These are phyloP conservation scores for Acronicta leporina DNA, from an alignment of 2,888 invertebrate genomes.

Conservation along the genomic window DNA sequence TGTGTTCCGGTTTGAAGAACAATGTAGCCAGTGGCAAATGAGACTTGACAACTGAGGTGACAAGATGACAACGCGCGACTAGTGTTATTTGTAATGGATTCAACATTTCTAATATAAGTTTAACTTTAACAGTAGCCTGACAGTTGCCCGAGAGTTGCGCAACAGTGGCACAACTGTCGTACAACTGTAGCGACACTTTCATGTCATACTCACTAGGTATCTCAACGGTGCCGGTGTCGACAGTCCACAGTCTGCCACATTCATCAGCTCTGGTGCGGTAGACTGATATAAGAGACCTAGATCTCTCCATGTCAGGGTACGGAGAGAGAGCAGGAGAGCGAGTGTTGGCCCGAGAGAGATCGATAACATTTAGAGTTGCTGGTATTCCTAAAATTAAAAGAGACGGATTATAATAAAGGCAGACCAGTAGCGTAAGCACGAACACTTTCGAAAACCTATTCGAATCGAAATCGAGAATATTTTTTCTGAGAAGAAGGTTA, in stretches of 20 bases:
- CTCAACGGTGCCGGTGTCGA: slow-evolving; percentile 93
- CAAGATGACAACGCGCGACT: too few relatives aligned
- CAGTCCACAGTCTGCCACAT: slow-evolving; percentile 93
- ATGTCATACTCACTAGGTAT: slow-evolving; percentile 87
- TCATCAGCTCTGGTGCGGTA: slow-evolving; percentile 92
- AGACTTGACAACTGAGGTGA: too few relatives aligned
- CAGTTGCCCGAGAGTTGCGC: neutral
- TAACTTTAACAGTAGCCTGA: neutral
- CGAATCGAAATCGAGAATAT: too few relatives aligned
- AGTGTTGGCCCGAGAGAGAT: slow-evolving; percentile 62
- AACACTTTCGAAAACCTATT: too few relatives aligned
- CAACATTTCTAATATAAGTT: too few relatives aligned
- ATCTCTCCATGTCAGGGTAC: slow-evolving; percentile 70
- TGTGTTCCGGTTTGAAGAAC: too few relatives aligned
- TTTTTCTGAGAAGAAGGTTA: too few relatives aligned
- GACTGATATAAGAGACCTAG: slow-evolving; percentile 89
- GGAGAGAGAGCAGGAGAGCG: slow-evolving; percentile 77
- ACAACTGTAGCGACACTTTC: neutral
- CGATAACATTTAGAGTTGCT: slow-evolving; percentile 89
- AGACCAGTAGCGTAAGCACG: too few relatives aligned
- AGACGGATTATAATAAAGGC: too few relatives aligned
- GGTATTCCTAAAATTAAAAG: slow-evolving; percentile 85
- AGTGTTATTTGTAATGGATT: too few relatives aligned
- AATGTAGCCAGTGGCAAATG: too few relatives aligned
- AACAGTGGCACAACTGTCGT: neutral